Evolutionary conservation across 2,113 vertebrate species (phyloP).

Genomic region (Elephas maximus): DNA sequence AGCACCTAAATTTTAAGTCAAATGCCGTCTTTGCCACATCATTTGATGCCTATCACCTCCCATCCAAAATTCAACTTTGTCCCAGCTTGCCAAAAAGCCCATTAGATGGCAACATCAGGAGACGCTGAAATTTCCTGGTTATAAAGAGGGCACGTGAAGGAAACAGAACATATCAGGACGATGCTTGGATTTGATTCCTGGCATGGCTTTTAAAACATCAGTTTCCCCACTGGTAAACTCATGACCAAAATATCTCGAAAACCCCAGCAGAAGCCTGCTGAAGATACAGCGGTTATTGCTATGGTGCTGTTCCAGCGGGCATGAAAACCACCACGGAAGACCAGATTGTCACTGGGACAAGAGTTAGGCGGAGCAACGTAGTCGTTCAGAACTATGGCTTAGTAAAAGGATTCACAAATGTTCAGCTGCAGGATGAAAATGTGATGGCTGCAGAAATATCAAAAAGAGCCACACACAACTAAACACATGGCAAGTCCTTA

Average conservation of each 20-base stretch:
- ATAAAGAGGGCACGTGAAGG: background rate
- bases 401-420: background rate
- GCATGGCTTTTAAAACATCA: background rate
- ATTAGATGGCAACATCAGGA: background rate
- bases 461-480: background rate
- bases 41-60: background rate
- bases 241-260: background rate
- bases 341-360: background rate
- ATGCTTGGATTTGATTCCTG: conserved; percentile 34
- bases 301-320: background rate
- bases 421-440: background rate
- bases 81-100: conserved; percentile 37
- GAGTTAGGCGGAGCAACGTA: background rate
- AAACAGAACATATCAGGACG: background rate
- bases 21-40: background rate
- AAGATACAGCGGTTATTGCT: background rate
- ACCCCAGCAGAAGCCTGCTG: background rate
- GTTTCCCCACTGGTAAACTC: conserved; percentile 40
- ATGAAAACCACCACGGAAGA: background rate
- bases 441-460: background rate
- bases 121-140: conserved; percentile 17
- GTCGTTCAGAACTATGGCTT: accelerated
- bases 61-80: conserved; percentile 48
- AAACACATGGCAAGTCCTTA: accelerated
- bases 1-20: background rate